Evolutionary conservation across 64 coral and sea anemone species (phyloP), one percentile per base, ranked within the genome.

Genomic region (Dendronephthya gigantea): DNA sequence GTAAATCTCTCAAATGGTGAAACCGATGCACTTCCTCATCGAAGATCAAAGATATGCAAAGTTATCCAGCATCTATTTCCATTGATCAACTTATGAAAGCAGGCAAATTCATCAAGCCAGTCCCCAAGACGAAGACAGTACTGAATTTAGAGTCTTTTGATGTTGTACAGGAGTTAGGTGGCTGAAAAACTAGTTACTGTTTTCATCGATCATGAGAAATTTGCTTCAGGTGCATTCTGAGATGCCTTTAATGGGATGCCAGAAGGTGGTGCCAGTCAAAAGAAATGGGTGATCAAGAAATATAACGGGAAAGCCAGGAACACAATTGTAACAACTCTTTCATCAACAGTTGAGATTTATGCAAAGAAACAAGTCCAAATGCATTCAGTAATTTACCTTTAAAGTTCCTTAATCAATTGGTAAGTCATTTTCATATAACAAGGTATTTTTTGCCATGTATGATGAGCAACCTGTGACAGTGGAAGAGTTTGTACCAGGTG

Each of bases 101-200:
- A 30, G 90, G 90, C 11, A 92, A 92, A 50, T 81, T 86, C 82
- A 83, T 92, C 50, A 86, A 89, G 49, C 90, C 87, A 40, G 40
- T 58, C 25, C 40, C 86, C 33, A 91, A 86, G 76, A 88, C 48
- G 29, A 92, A 85, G 69, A 58, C 65, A 49, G 28, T 29, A 19
- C 45, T 88, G 32, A 85, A 32, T 48, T 81, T 88, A n/a, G 83
- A 88, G 82, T 82, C 62, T 40, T 92, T 92, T 45, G 84, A 90
- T 39, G 29, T 90, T 7, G 23, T 27, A 25, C 29, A 86, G 47
- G 83, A 82, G 36, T 17, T 83, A 51, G 72, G 55, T 62, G 55
- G 25, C 55, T 13, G 55, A 62, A 12, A 36, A 36, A 19, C 37
- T 33, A 11, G 36, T 34, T 0, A 36, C 72, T 6, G 15, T 79